Percentiles rank a stretch among this genome's conserved stretches.
phyloP scores from a whole-genome alignment of 2,797 vertebrate genomes.

The Tapera naevia region DNA sequence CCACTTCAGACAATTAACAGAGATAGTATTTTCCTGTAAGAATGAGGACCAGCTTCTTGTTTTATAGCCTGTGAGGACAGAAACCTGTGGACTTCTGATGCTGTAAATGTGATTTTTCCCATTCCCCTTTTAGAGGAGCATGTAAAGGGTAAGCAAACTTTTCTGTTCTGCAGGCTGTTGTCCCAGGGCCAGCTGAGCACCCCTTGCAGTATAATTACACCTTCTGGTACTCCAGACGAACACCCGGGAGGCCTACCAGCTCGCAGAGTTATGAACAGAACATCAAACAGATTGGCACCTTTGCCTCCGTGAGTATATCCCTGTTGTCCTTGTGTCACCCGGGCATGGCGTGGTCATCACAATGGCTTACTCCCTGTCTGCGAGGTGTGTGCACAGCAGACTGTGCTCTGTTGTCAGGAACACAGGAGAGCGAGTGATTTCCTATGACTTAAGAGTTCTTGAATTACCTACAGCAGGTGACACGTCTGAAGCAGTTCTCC shows the following conservation, averaged over 20 bases:
- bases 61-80: not conserved
- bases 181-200: constrained; percentile 82
- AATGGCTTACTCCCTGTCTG: not conserved
- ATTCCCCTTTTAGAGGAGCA: not conserved
- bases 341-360: rapidly evolving
- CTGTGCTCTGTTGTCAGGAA: not conserved
- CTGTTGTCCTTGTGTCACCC: not conserved
- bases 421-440: not conserved
- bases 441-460: not conserved
- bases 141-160: not conserved
- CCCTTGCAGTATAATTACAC: constrained; percentile 86
- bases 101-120: not conserved
- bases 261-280: constrained; percentile 86
- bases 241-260: constrained; percentile 82
- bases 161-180: constrained; percentile 74
- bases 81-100: not conserved
- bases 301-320: constrained; percentile 81
- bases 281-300: constrained; percentile 85
- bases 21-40: not conserved
- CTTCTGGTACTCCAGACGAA: constrained; percentile 85
- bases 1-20: not conserved
- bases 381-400: not conserved
- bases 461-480: not conserved
- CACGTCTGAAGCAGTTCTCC: not conserved
- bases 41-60: not conserved